These are phyloP conservation scores for Sinohyriopsis cumingii DNA, from an alignment of 2,888 invertebrate genomes.

Conservation along the genomic window DNA sequence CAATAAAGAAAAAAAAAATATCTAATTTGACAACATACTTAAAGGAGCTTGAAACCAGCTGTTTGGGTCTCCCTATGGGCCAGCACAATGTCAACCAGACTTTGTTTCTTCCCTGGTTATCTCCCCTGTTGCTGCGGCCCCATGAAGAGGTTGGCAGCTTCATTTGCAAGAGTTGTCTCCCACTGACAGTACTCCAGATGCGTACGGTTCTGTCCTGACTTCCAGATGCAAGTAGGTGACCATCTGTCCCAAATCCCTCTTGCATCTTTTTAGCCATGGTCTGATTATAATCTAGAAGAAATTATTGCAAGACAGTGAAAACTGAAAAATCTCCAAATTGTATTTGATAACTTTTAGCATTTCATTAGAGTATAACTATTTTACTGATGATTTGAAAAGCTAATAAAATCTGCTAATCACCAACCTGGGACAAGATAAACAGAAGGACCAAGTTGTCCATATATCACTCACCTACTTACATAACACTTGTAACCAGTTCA, in stretches of 20 bases:
- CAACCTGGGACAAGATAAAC: too few relatives aligned
- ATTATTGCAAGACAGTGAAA: not conserved
- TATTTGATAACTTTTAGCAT: too few relatives aligned
- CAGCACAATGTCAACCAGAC: slow-evolving; percentile 73
- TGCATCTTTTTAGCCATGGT: not conserved
- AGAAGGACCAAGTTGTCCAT: too few relatives aligned
- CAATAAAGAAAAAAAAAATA: too few relatives aligned
- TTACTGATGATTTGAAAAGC: too few relatives aligned
- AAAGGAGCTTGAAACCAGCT: slow-evolving; percentile 58
- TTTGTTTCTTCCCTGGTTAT: slow-evolving; percentile 46
- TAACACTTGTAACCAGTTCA: too few relatives aligned
- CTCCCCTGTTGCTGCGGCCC: slow-evolving; percentile 34
- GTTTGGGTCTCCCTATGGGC: slow-evolving; percentile 71
- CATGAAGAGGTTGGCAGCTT: slow-evolving; percentile 52
- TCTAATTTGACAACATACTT: slow-evolving; percentile 34
- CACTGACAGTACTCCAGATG: slow-evolving; percentile 62
- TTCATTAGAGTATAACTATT: too few relatives aligned
- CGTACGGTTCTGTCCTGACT: slow-evolving; percentile 77
- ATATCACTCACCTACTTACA: too few relatives aligned
- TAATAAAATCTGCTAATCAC: too few relatives aligned
- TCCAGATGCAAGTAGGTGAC: slow-evolving; percentile 79
- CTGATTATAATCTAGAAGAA: not conserved
- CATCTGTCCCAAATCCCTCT: slow-evolving; percentile 46
- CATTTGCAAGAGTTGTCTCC: slow-evolving; percentile 48
- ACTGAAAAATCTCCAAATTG: too few relatives aligned